Conservation (phyloP, 1,140 invertebrate genomes). For the Monomorium pharaonis region DNA sequence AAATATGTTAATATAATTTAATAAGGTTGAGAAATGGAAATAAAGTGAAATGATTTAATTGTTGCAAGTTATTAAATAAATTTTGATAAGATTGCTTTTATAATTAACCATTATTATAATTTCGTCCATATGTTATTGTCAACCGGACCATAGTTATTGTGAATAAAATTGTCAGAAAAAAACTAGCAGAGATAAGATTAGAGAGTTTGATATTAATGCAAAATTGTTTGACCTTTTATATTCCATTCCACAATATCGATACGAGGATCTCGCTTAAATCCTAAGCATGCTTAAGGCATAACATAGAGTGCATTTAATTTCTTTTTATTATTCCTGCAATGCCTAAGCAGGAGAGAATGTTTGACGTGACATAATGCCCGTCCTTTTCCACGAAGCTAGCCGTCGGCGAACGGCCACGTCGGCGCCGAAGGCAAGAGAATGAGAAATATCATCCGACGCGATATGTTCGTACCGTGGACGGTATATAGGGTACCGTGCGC, state of each 20-base stretch:
- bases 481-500: conserved; percentile 53
- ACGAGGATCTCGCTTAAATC: background rate
- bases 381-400: conserved; percentile 39
- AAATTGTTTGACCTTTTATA: background rate
- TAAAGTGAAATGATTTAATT: background rate
- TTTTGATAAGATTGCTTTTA: background rate
- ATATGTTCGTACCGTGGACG: conserved; percentile 43
- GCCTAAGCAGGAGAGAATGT: conserved; percentile 23
- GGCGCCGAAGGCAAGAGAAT: conserved; percentile 11
- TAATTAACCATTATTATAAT: background rate
- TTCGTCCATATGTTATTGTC: background rate
- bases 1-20: background rate
- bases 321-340: conserved; percentile 46
- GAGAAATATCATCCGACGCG: conserved; percentile 48
- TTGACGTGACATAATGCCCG: conserved; percentile 63
- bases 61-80: background rate
- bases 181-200: background rate
- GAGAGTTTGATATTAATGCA: background rate
- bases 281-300: background rate
- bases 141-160: background rate
- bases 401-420: conserved; percentile 38
- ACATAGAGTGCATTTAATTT: conserved; percentile 34
- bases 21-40: background rate
- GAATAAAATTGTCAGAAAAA: background rate
- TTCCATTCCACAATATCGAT: background rate